Evolutionary conservation across 2,797 vertebrate species (phyloP), one percentile per base, ranked within the genome.

Genomic region (Melopsittacus undulatus): DNA sequence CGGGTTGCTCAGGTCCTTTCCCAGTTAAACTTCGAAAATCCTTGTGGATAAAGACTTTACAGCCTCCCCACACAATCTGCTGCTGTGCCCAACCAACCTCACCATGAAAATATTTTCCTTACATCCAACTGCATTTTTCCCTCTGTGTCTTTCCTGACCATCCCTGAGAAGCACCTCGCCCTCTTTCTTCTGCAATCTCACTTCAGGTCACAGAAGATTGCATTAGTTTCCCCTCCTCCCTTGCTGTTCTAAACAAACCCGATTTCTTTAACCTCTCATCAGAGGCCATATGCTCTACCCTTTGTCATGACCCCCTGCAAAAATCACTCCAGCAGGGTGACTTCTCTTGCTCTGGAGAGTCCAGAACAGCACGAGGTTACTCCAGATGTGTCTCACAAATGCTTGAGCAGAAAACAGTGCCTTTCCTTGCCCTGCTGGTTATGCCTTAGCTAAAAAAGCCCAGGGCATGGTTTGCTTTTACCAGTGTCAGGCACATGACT

Each of bases 231-330:
- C 21, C 1, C 4, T 23, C 21, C 4, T 13, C 72, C 10, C 23
- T 24, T 61, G 26, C 27, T 72, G n/a, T 38, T 70, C 64, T 48
- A 54, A 83, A 59, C 43, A 87, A 89, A 64, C 32, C 9, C 18
- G 5, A 0, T 38, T 72, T 49, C 51, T 61, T 72, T 64, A 81
- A 64, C 4, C 4, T 69, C 46, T 64, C 34, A 32, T 32, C 48
- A 40, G 0, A 68, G 7, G 24, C 13, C 26, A 49, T 9, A 9
- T 11, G 36, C 42, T 85, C 36, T 48, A 57, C 32, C 43, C 46
- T 69, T 84, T 0, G 0, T 29, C 49, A 20, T 3, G 24, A 57
- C 3, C 4, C 32, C 26, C 2, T 34, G 1, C 5, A 51, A 17
- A 30, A 72, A 14, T n/a, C 1, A 4, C 34, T 76, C 59, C 59